Base-by-base conservation (phyloP, 2,888 invertebrate genomes). In the Rhingia rostrata region DNA sequence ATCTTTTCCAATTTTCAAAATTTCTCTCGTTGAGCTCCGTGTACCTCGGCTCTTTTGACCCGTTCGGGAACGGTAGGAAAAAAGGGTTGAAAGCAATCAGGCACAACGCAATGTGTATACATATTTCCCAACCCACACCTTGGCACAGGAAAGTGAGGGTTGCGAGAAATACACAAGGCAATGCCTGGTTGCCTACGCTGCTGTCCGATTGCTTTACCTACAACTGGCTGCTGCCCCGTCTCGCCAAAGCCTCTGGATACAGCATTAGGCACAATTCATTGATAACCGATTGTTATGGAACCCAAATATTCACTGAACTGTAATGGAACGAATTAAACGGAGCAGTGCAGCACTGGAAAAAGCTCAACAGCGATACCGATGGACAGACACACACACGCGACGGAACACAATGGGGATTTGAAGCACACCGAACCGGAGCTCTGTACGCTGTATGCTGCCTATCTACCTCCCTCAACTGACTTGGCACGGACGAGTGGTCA, bases 251-350 rank as follows among this genome's bases (percentile, higher is more conserved):
- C 86, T 86, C 85, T 84, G 69, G 63, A 63, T 69, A 79, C 79
- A 86, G 87, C 88, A 88, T 89, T 88, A 89, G 88, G 88, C 88
- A 88, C 89, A 88, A 88, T 89, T 88, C 89, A 89, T 89, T 89
- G 89, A 88, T 89, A 89, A 88, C 88, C 89, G 89, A 89, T 89
- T 89, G 89, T 89, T 89, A 88, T 88, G 88, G 88, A 88, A 89
- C 89, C 89, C 89, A 89, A 89, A 89, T 89, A 90, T 88, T 88
- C 89, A 90, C 86, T 89, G 89, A 90, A 89, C 90, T 89, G 90
- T 89, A 88, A 89, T 88, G 89, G 88, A 90, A 90, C 88, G 89
- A 89, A 89, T 90, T 90, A 90, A 89, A 89, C 88, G 88, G 87
- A 87, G 87, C 87, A 86, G 75, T 88, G 87, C 87, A 87, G 9